Evolutionary conservation across 1,140 invertebrate species (phyloP).

Genomic region (Magallana ariakensis): DNA sequence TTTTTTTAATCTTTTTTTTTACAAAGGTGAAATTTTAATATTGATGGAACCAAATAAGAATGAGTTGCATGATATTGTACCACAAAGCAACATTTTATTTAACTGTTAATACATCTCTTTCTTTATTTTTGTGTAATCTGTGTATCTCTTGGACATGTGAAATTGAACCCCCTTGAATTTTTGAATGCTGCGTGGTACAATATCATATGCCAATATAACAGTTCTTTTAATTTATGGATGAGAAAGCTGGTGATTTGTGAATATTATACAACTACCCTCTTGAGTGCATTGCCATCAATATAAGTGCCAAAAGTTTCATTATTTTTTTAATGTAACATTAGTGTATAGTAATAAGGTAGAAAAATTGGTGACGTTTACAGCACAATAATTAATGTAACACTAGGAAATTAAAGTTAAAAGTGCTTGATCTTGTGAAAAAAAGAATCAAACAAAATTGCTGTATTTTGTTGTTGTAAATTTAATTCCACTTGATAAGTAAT

Average conservation of each 20-base stretch:
- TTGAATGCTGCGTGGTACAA: neutral
- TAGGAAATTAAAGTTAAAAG: no score
- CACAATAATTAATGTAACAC: no score
- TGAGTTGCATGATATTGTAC: conserved; percentile 16
- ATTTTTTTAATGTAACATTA: no score
- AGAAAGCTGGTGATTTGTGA: neutral
- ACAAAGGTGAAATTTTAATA: conserved; percentile 26
- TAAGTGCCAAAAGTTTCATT: conserved; percentile 19
- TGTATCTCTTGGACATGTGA: neutral
- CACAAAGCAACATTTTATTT: neutral
- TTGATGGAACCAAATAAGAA: neutral
- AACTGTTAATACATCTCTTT: neutral
- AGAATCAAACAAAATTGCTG: no score
- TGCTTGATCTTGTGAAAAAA: no score
- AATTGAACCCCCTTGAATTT: neutral
- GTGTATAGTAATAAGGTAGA: no score
- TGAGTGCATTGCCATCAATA: conserved; percentile 6
- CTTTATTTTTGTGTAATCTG: no score
- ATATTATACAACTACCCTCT: conserved; percentile 21
- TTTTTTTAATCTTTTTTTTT: neutral
- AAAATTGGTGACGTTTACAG: no score
- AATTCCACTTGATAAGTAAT: no score
- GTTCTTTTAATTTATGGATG: conserved; percentile 4
- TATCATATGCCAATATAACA: neutral
- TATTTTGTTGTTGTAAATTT: no score